These are phyloP conservation scores for Anoplophora glabripennis DNA, from an alignment of 1,140 invertebrate species.

Conservation along the genomic window DNA sequence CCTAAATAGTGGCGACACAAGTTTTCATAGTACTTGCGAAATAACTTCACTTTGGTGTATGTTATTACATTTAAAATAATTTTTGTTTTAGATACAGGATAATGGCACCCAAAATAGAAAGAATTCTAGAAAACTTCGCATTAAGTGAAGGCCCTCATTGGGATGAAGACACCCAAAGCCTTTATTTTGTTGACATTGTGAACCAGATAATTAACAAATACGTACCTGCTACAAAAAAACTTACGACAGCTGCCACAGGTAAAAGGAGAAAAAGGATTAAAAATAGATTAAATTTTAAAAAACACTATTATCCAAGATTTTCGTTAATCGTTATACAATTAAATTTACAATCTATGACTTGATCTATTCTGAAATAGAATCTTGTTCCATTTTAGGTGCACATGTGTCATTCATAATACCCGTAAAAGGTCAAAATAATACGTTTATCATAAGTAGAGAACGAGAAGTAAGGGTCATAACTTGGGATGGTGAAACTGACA, in stretches of 20 bases:
- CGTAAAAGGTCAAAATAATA: constrained; percentile 56
- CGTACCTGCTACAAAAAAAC: constrained; percentile 34
- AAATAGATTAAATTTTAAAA: too few species aligned
- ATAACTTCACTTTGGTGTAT: too few species aligned
- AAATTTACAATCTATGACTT: background rate
- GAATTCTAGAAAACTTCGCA: constrained; percentile 32
- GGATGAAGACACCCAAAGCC: constrained; percentile 58
- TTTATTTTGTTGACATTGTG: constrained; percentile 68
- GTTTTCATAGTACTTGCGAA: too few species aligned
- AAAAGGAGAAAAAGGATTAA: too few species aligned
- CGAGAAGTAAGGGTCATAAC: constrained; percentile 58
- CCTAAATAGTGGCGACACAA: too few species aligned
- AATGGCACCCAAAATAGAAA: constrained; percentile 27
- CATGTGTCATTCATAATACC: constrained; percentile 59
- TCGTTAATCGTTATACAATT: too few species aligned
- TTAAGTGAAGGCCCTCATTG: constrained; percentile 67
- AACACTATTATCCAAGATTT: too few species aligned
- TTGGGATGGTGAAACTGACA: constrained; percentile 59
- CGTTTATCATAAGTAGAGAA: constrained; percentile 63
- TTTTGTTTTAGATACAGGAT: background rate
- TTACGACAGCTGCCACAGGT: constrained; percentile 37
- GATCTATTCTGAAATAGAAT: background rate
- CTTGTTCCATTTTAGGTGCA: too few species aligned
- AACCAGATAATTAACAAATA: constrained; percentile 52
- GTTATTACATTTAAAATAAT: too few species aligned